Evolutionary conservation across 2,888 invertebrate species (phyloP), one percentile per base, ranked within the genome.

Genomic region (Arctia plantaginis): DNA sequence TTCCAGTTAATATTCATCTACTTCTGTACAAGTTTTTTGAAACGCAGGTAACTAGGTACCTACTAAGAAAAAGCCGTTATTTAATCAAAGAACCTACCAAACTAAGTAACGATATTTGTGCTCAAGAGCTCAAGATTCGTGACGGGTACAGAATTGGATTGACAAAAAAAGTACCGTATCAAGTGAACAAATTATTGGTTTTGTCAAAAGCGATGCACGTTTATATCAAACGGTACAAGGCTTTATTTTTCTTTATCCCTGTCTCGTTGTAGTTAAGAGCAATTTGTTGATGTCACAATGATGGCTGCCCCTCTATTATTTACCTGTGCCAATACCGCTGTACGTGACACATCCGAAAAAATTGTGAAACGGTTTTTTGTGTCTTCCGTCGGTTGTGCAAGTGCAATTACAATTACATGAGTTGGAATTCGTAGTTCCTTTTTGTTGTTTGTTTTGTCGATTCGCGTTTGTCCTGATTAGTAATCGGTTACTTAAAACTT

Each of bases 281-380:
- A 87, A 87, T 88, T 87, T 84, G 81, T 83, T 78, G 82, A 82
- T 88, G 89, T 88, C 86, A 85, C 87, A 87, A 89, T 76, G 75
- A 76, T 76, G 73, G 55, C 78, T 81, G 80, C 83, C 80, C 75
- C 80, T 78, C 83, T 83, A 80, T 85, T 85, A 85, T 85, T 83
- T 87, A 83, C 86, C 85, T 82, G 82, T 77, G 80, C 83, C 81
- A 87, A 88, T 88, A 88, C 86, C 71, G 44, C 77, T 79, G 84
- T 84, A 87, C 85, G 87, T 88, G 89, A 85, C 88, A 85, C 85
- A 89, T 88, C 88, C 87, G 81, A 88, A 88, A 88, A 83, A 81
- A 81, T 88, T 88, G 86, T 83, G 82, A 82, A 78, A 82, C 74
- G 69, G 72, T 55, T 76, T 80, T 84, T 81, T 78, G 80, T 83